Evolutionary conservation across 2,113 vertebrate genomes (phyloP), one percentile per base, ranked within the genome.

Genomic region (Hucho hucho): DNA sequence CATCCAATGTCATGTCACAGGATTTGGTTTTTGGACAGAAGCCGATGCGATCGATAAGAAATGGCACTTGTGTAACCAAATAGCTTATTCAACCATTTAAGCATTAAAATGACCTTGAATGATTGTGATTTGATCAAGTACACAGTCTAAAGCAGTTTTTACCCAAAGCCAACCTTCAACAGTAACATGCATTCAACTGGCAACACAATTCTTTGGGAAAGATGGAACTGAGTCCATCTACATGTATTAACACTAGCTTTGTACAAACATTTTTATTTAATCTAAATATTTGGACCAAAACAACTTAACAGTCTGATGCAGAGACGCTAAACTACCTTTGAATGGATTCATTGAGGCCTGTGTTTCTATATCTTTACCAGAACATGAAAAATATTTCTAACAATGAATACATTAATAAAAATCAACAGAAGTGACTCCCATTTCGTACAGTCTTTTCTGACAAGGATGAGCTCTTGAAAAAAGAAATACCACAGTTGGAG

Each of bases 181-280:
- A 32, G 6, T 32, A 32, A 32, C 32, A 32, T 0, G 1, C 32
- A 32, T 32, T 63, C 61, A 25, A 25, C 61, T 64, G 61, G 25
- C 14, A 64, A 64, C 25, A 64, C 11, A 64, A 64, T 64, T 13
- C 61, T 25, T n/a, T 64, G 61, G 22, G 11, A 13, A 25, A 25
- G 22, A 64, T 4, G 61, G 61, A 64, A 64, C 37, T 11, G 37
- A 43, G 9, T 64, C 9, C 25, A 74, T 24, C 2, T n/a, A 47
- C 28, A 49, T 64, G 58, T 24, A 56, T 20, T 25, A 78, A 56
- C 22, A 32, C 66, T 69, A 64, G 75, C 78, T 84, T 96, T 93
- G 93, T 95, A 96, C 93, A 95, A 96, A 96, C 94, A 94, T 94
- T 95, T 81, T 96, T 96, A 96, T 95, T 96, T 93, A 95, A 93